Base-by-base conservation (phyloP, 2,888 invertebrate species). In the Craniophora ligustri region DNA sequence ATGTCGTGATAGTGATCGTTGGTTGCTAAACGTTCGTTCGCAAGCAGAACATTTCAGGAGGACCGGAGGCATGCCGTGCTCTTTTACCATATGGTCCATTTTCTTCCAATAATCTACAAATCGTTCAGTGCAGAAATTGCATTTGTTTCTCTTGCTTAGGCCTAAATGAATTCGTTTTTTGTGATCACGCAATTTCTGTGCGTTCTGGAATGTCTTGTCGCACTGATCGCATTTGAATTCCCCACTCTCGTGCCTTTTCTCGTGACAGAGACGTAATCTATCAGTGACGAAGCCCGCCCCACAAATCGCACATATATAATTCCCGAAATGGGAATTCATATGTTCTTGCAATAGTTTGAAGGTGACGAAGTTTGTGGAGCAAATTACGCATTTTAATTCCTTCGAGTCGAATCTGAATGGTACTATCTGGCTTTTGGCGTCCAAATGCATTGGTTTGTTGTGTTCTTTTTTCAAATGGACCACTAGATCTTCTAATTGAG, bases 291-390 rank as follows among this genome's bases (percentile, higher is more conserved):
- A 88, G 0, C 81, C 75, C 5, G 81, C 71, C 0, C 79, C 79
- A 39, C 88, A 87, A 18, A 80, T 70, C 2, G 79, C 74, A 35
- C 89, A 89, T 4, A 81, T 61, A 38, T 82, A 86, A 51, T 88
- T 86, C 2, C 81, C 78, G 16, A 78, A 88, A 71, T 89, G 89
- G 0, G 76, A 69, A 46, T 86, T 88, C 89, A 90, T 89, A 32
- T 89, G 89, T 42, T 87, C 86, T 23, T 85, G 85, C 1, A 89
- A 54, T 0, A 81, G 68, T 62, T 89, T 88, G 47, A 90, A 90
- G 0, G 77, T 81, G 3, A 64, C 60, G 50, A 82, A 87, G 13
- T 75, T 75, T 0, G 68, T 50, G 0, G 66, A 51, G 48, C 90
- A 90, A 0, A 86, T 75, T 0, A 80, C 81, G 56, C 89, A 90